phyloP scores from a whole-genome alignment of 2,113 vertebrate species.

The Scortum barcoo region DNA sequence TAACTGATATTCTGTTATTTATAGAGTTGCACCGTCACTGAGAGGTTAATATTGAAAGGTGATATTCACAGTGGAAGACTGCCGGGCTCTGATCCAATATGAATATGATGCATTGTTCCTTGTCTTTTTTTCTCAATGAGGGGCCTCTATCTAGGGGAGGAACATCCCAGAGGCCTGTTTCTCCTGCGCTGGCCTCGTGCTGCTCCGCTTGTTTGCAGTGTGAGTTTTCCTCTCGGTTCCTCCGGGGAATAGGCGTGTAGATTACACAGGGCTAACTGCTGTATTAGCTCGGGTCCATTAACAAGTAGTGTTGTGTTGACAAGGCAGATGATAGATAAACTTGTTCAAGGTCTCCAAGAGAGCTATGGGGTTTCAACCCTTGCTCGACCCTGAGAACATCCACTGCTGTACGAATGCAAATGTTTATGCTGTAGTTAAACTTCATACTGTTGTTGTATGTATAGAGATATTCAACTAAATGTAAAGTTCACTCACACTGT shows the following conservation, averaged over 20 bases:
- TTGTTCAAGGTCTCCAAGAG: not conserved
- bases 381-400: not conserved
- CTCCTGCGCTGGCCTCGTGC: conserved; percentile 24
- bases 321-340: conserved; percentile 37
- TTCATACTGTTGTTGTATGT: not conserved
- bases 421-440: not conserved
- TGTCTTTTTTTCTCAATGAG: conserved; percentile 58
- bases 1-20: conserved; percentile 55
- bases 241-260: conserved; percentile 15
- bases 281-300: conserved; percentile 31
- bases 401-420: not conserved
- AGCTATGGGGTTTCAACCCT: conserved; percentile 29
- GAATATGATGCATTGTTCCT: conserved; percentile 59
- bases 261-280: conserved; percentile 36
- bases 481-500: not conserved
- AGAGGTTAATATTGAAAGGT: conserved; percentile 56
- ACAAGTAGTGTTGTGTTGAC: conserved; percentile 25
- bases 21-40: conserved; percentile 22
- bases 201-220: conserved; percentile 57
- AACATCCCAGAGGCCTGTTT: conserved; percentile 21
- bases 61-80: conserved; percentile 52
- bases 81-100: conserved; percentile 54
- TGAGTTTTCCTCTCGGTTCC: conserved; percentile 30
- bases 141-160: conserved; percentile 24
- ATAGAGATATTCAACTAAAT: not conserved